Base-by-base conservation (phyloP, 2,888 invertebrate species). In the Uropetala carovei region DNA sequence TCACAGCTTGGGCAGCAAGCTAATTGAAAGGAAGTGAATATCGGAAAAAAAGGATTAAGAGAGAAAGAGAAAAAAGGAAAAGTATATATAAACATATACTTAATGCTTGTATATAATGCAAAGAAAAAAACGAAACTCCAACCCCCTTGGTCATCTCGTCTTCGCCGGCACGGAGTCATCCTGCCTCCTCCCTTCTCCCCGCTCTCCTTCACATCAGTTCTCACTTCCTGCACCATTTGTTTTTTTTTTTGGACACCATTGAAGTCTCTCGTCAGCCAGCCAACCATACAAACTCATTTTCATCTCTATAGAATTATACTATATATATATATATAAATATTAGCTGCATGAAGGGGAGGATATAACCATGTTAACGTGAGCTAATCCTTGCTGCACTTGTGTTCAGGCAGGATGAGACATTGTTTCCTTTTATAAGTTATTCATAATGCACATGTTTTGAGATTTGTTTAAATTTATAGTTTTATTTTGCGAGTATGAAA, bases 101-200 rank as follows among this genome's bases (percentile, higher is more conserved):
- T 56, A 64, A 89, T 89, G 89, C 89, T 89, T 89, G 89, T 89
- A 89, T 64, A 89, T 89, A 89, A 43, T 60, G 64, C 64, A 43
- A 60, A 89, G 64, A 83, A 57, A 83, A 89, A 68, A 89, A 89
- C 60, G 64, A 64, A 89, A 89, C 89, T 89, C 89, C 89, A 89
- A 89, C 89, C 64, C 89, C 89, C 89, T 89, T 89, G 89, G 89
- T 89, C 89, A 89, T 89, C 89, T 89, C 68, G 89, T 89, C 89
- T 89, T 89, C 89, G 64, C 89, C 56, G 64, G 89, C 89, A 89
- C 68, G 89, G 89, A 89, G 64, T 89, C 89, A 89, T 89, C 89
- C 89, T 86, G 60, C 86, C 86, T 18, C 60, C 30, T 89, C 89
- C 89, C 89, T 89, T 30, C 89, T 89, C 64, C 89, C 89, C 13